Conservation (phyloP, 2,113 vertebrate species). For the Dasyornis broadbenti region DNA sequence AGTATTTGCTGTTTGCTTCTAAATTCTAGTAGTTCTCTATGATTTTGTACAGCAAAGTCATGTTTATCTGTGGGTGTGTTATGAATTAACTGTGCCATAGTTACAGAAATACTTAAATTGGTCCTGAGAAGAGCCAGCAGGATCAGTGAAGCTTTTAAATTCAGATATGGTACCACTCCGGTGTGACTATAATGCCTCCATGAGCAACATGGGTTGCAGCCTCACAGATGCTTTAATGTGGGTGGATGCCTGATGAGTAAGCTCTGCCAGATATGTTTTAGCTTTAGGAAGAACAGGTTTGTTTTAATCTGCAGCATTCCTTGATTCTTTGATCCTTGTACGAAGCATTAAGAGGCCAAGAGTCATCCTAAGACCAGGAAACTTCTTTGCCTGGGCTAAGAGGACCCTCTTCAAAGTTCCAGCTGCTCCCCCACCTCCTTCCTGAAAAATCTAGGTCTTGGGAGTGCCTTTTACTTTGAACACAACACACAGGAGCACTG, state of each 20-base stretch:
- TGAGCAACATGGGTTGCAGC: not conserved
- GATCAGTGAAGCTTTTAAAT: not conserved
- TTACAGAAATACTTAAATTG: not conserved
- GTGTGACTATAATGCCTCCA: not conserved
- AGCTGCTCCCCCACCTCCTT: not conserved
- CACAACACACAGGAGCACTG: not conserved
- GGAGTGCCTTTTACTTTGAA: not conserved
- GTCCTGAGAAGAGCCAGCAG: not conserved
- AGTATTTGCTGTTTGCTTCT: not conserved
- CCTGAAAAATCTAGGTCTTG: not conserved
- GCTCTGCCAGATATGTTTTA: not conserved
- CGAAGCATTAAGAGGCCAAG: not conserved
- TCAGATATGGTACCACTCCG: not conserved
- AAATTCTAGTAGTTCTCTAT: not conserved
- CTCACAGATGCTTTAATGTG: conserved; percentile 25
- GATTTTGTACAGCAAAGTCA: not conserved
- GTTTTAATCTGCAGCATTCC: not conserved
- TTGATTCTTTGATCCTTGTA: not conserved
- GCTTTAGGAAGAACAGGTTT: not conserved
- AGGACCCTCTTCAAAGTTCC: not conserved
- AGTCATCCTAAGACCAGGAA: not conserved
- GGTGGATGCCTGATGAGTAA: conserved; percentile 18
- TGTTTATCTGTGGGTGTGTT: not conserved
- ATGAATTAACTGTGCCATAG: not conserved
- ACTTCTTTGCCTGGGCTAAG: not conserved